Evolutionary conservation across 2,888 invertebrate genomes (phyloP).

Genomic region (Cryptocephalus moraei): DNA sequence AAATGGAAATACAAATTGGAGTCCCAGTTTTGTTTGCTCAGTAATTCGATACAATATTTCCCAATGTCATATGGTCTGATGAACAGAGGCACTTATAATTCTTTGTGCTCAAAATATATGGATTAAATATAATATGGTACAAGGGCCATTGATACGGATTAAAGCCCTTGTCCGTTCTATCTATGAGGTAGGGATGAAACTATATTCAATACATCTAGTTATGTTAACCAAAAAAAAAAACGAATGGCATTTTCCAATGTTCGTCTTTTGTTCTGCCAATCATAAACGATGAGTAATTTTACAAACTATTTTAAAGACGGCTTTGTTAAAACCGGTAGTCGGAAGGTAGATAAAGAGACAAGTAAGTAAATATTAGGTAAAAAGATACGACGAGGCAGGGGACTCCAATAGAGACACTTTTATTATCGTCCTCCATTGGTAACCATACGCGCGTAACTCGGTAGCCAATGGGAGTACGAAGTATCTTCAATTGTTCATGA

Average conservation of each 20-base stretch:
- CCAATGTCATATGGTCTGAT: conserved; percentile 31
- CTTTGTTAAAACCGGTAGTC: conserved; percentile 12
- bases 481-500: conserved; percentile 27
- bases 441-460: conserved; percentile 29
- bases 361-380: neutral
- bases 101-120: conserved; percentile 27
- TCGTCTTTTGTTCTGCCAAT: conserved; percentile 33
- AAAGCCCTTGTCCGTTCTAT: conserved; percentile 23
- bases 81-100: conserved; percentile 32
- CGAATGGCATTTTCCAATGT: conserved; percentile 27
- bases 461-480: conserved; percentile 25
- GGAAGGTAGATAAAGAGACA: conserved; percentile 7
- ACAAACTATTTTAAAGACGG: conserved; percentile 19
- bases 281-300: conserved; percentile 25
- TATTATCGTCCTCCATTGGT: conserved; percentile 27
- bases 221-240: conserved; percentile 15
- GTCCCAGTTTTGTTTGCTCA: conserved; percentile 9
- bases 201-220: conserved; percentile 20
- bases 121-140: conserved; percentile 28
- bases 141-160: conserved; percentile 31
- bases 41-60: conserved; percentile 32
- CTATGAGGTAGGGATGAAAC: conserved; percentile 24
- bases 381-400: too few species aligned
- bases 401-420: neutral
- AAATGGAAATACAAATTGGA: too few species aligned